Evolutionary conservation across 2,797 vertebrate genomes (phyloP).

Genomic region (Gadopsis marmoratus): DNA sequence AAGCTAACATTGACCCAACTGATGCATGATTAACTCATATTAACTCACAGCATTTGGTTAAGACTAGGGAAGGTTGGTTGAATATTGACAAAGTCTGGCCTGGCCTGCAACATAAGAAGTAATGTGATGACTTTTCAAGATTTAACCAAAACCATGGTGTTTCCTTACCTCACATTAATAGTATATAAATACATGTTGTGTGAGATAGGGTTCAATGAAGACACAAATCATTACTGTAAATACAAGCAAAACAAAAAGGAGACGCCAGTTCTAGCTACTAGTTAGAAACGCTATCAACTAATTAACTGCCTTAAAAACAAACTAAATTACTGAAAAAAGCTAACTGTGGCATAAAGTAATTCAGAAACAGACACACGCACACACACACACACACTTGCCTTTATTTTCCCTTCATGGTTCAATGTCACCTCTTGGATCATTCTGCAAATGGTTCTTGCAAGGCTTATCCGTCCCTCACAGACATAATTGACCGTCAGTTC

Average conservation of each 20-base stretch:
- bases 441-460: constrained; percentile 24
- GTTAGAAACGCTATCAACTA: not conserved
- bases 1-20: not conserved
- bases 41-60: not conserved
- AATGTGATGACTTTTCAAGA: not conserved
- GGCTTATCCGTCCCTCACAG: constrained; percentile 4
- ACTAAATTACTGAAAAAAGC: not conserved
- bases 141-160: not conserved
- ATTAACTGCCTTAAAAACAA: not conserved
- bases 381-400: not conserved
- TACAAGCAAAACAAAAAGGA: not conserved
- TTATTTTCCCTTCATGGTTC: not conserved
- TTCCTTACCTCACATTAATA: not conserved
- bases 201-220: not conserved
- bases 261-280: not conserved
- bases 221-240: not conserved
- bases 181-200: not conserved
- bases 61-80: not conserved
- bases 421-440: constrained; percentile 15
- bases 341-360: not conserved
- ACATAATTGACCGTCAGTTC: constrained; percentile 40
- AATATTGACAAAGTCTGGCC: not conserved
- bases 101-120: not conserved
- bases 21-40: not conserved
- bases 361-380: not conserved